These are phyloP conservation scores for Peromyscus nudipes DNA, from an alignment of 2,797 vertebrate species.

Conservation along the genomic window DNA sequence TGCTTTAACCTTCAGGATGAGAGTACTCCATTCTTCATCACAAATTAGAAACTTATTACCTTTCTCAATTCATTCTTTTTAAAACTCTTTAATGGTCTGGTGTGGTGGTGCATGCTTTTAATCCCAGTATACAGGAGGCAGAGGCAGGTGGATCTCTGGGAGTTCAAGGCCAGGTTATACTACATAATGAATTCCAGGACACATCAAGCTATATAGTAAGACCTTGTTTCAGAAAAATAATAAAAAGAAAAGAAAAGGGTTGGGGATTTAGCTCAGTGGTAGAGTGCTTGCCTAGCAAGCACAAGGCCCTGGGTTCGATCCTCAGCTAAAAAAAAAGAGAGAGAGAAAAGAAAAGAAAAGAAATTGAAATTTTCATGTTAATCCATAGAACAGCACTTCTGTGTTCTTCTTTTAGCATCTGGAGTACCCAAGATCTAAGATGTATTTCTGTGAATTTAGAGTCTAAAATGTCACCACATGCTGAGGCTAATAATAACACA, in stretches of 20 bases:
- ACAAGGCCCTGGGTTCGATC: too few relatives aligned
- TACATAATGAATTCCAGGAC: background rate
- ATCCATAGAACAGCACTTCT: conserved; percentile 44
- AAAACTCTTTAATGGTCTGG: background rate
- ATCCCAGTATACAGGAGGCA: background rate
- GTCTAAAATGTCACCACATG: conserved; percentile 82
- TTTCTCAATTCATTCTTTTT: conserved; percentile 3
- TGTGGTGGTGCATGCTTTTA: too few relatives aligned
- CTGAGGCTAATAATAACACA: conserved; percentile 80
- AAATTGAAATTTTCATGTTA: background rate
- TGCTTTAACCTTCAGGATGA: background rate
- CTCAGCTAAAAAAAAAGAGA: too few relatives aligned
- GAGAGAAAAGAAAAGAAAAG: background rate
- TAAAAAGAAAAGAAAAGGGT: too few relatives aligned
- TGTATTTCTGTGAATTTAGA: conserved; percentile 77
- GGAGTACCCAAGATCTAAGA: conserved; percentile 67
- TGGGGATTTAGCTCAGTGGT: too few relatives aligned
- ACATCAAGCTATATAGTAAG: background rate
- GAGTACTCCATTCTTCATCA: background rate
- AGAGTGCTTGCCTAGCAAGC: too few relatives aligned
- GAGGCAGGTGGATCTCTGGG: background rate
- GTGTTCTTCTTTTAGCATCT: conserved; percentile 50
- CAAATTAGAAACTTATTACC: conserved; percentile 15
- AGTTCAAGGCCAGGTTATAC: background rate
- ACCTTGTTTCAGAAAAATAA: background rate